These are phyloP conservation scores for Diplazon laetatorius DNA, from an alignment of 2,888 invertebrate genomes.

Conservation along the genomic window DNA sequence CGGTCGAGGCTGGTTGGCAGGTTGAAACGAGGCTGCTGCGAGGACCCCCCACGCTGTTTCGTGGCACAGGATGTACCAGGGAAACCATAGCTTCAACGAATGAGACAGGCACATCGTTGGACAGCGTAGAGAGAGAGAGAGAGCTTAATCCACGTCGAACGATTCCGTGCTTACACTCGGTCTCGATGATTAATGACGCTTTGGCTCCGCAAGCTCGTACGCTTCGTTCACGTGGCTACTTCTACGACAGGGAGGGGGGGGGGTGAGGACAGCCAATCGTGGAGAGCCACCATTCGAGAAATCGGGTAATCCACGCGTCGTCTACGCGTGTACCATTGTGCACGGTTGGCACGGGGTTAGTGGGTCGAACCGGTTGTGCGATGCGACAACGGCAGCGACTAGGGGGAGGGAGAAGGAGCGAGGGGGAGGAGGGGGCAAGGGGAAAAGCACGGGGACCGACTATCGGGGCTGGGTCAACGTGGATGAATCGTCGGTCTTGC, in stretches of 20 bases:
- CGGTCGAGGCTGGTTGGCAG: not conserved
- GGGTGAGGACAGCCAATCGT: not conserved
- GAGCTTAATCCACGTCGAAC: slow-evolving; percentile 69
- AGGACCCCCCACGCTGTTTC: slow-evolving; percentile 2
- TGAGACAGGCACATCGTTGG: slow-evolving; percentile 54
- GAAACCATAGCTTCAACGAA: slow-evolving; percentile 11
- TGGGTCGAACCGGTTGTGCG: slow-evolving; percentile 19
- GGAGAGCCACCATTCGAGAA: slow-evolving; percentile 48
- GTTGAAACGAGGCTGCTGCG: not conserved
- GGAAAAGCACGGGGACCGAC: slow-evolving; percentile 25
- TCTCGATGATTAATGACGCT: slow-evolving; percentile 66
- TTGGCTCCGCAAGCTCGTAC: slow-evolving; percentile 49
- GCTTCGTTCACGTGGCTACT: slow-evolving; percentile 31
- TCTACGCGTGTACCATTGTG: slow-evolving; percentile 40
- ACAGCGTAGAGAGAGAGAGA: slow-evolving; percentile 59
- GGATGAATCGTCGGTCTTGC: slow-evolving; percentile 61
- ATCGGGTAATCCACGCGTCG: slow-evolving; percentile 49
- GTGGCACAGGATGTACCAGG: not conserved
- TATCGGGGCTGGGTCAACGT: slow-evolving; percentile 59
- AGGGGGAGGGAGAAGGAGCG: slow-evolving; percentile 7
- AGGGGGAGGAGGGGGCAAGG: slow-evolving; percentile 42
- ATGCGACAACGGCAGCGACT: slow-evolving; percentile 7
- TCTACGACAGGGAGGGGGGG: too few species aligned
- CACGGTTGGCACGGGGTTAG: slow-evolving; percentile 35
- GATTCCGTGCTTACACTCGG: slow-evolving; percentile 63